Percentiles rank a stretch among this genome's conserved stretches.
phyloP scores from a whole-genome alignment of 2,888 invertebrate species.

The Liodrosophila aerea region DNA sequence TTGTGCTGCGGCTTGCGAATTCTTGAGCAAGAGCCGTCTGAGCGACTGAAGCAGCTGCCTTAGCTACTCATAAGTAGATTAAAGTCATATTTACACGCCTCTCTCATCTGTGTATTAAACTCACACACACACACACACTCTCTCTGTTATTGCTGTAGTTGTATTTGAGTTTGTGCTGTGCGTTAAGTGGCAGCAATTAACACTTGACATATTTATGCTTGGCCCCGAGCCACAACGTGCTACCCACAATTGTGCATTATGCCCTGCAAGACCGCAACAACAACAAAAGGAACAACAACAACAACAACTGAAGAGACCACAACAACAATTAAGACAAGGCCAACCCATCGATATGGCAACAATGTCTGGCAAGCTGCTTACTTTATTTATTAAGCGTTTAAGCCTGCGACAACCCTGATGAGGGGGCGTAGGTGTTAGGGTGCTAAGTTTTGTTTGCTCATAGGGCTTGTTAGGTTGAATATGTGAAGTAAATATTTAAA shows the following conservation, averaged over 20 bases:
- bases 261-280: constrained; percentile 36
- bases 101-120: constrained; percentile 24
- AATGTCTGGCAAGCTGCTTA: constrained; percentile 67
- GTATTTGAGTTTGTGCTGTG: constrained; percentile 65
- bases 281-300: constrained; percentile 16
- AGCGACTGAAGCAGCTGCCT: constrained; percentile 44
- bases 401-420: constrained; percentile 43
- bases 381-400: constrained; percentile 68
- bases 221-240: constrained; percentile 47
- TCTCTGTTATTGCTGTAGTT: constrained; percentile 25
- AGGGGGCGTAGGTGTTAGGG: not conserved
- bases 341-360: constrained; percentile 52
- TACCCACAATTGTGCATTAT: constrained; percentile 49
- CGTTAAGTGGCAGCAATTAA: constrained; percentile 76
- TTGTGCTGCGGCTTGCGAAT: constrained; percentile 50
- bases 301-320: constrained; percentile 13
- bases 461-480: constrained; percentile 23
- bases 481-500: constrained; percentile 60
- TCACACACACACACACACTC: constrained; percentile 22
- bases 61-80: constrained; percentile 68
- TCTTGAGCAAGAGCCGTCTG: constrained; percentile 24
- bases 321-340: constrained; percentile 48
- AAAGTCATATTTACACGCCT: constrained; percentile 69
- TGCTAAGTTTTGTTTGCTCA: not conserved
- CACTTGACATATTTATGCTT: constrained; percentile 78